Base-by-base conservation (phyloP, 2,888 invertebrate genomes). In the Trimorus sp. region DNA sequence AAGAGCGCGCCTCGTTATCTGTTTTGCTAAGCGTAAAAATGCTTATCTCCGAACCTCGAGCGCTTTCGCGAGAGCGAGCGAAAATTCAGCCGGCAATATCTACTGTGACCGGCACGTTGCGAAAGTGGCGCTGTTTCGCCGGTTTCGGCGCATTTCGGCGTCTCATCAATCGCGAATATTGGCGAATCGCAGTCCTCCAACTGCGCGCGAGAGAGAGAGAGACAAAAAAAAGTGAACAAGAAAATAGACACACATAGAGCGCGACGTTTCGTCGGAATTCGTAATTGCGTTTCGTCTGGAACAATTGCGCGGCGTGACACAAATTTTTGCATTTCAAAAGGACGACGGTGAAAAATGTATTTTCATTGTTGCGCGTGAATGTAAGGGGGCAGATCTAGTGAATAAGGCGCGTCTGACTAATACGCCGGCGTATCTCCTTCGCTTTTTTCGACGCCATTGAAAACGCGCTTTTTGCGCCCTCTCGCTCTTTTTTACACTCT, bases 41-140 rank as follows among this genome's bases (percentile, higher is more conserved):
- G 80, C 79, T 84, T 84, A 84, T 84, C 84, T 83, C 49, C 48
- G 73, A 82, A 82, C 84, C 76, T 82, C 83, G 83, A 82, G 78
- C 78, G 78, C 78, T 83, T 80, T 80, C 83, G 80, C 83, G 82
- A 53, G 66, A 71, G 59, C 59, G 77, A 76, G 78, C 82, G 79
- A 81, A 83, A 81, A 26, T 26, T 26, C 82, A 58, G 73, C 54
- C 69, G 78, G 65, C 69, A 81, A 83, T 83, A 83, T 81, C 84
- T 81, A 38, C 71, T 76, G 62, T 65, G 74, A 26, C 60, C 66
- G 12, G 12, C 14, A 9, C n/a, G 38, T 42, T 56, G 60, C 65
- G 56, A 56, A 62, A 79, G 56, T 26, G 26, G 26, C 26, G 26
- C 26, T 26, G 26, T 26, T 26, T 26, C 26, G 26, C 26, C 26